Base-by-base conservation (phyloP, 2,888 invertebrate species). In the Aphrophora alni region DNA sequence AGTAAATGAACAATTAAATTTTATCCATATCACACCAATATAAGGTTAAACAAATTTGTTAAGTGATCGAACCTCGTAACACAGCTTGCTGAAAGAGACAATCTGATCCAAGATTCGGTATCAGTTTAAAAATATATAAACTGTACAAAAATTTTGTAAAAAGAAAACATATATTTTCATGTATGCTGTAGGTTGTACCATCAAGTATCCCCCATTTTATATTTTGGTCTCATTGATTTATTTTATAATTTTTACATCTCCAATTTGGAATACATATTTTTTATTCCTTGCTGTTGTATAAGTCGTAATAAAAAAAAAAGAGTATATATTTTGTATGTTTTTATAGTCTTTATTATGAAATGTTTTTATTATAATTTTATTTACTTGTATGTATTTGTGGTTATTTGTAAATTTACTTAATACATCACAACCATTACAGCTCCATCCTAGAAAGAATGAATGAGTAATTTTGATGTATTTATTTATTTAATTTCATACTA, bases 311-410 rank as follows among this genome's bases (percentile, higher is more conserved):
- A 59, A 59, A 59, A 59, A 59, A 59, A 59, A 21, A 59, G 59
- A 59, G 59, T 59, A 21, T 59, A 59, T 59, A 21, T 59, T 59
- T 59, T 59, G 5, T n/a, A 21, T 21, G n/a, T n/a, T 59, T 59
- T 59, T 59, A 59, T 59, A 59, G 59, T 21, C 59, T 59, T 21
- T 59, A 59, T 59, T 59, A 21, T 21, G 14, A 3, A 44, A 44
- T 59, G 59, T 59, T 59, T 44, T 59, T 59, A 59, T 59, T 59
- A 44, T 44, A 59, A 59, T 59, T 59, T 59, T 59, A 59, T 59
- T 59, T 59, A 44, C 44, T 44, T 44, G 44, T 44, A 44, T 12
- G 44, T 44, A 44, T 44, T 3, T 59, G 14, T n/a, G n/a, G n/a
- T 21, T 59, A 59, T 59, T 21, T 59, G 21, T 44, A 44, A 44